phyloP scores from a whole-genome alignment of 2,113 vertebrate species.

The Hemiprocne comata region DNA sequence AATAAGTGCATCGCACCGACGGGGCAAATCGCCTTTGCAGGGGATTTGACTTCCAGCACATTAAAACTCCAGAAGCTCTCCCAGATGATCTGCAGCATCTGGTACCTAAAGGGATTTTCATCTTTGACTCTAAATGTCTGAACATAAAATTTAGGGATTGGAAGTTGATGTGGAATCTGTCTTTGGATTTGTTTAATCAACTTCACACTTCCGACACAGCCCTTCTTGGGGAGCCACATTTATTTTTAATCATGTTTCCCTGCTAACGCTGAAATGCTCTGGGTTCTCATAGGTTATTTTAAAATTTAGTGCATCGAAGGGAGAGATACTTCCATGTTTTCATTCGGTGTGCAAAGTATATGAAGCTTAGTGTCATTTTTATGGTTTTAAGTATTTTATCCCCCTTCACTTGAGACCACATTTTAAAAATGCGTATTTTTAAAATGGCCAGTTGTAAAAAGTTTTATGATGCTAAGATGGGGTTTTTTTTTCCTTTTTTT shows the following conservation, averaged over 20 bases:
- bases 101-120: constrained; percentile 92
- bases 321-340: constrained; percentile 9
- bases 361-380: constrained; percentile 48
- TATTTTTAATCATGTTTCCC: constrained; percentile 69
- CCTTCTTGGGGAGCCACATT: constrained; percentile 64
- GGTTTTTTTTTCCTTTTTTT: background rate
- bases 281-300: constrained; percentile 50
- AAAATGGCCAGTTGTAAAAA: constrained; percentile 65
- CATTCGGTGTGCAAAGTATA: background rate
- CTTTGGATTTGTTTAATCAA: constrained; percentile 79
- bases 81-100: constrained; percentile 85
- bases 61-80: constrained; percentile 84
- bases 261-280: background rate
- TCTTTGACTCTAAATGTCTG: constrained; percentile 83
- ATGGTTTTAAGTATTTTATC: constrained; percentile 7
- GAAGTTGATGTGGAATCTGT: constrained; percentile 72
- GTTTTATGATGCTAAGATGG: constrained; percentile 59
- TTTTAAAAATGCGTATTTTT: constrained; percentile 44
- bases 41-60: constrained; percentile 83
- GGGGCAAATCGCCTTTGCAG: constrained; percentile 81
- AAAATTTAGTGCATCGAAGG: constrained; percentile 1
- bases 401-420: background rate
- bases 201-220: constrained; percentile 65
- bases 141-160: constrained; percentile 80
- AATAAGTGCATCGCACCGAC: constrained; percentile 78